Base-by-base conservation (phyloP, 2,113 vertebrate genomes). In the Anseranas semipalmata region DNA sequence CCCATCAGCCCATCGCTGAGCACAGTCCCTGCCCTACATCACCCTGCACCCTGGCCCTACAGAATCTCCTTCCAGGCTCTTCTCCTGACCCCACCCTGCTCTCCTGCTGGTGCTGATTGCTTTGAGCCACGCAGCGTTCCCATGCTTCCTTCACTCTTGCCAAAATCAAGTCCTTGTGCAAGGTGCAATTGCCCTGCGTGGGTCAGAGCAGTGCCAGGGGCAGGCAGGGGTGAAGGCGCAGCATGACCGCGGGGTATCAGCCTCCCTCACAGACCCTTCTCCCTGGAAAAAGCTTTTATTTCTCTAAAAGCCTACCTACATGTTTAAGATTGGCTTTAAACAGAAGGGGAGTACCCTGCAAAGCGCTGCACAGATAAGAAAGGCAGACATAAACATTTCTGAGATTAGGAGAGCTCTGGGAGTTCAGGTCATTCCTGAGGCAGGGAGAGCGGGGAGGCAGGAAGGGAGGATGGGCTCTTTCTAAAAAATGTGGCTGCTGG, bases 161-260 rank as follows among this genome's bases (percentile, higher is more conserved):
- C 56, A 74, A 52, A 52, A 52, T 32, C 11, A n/a, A 68, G n/a
- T 7, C 24, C 8, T 55, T 10, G 53, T 5, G 30, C n/a, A 24
- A 48, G n/a, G 46, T 28, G 18, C 9, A 3, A 28, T 1, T 1
- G 15, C 75, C 50, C 41, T 2, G 0, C 1, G 0, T 17, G 39
- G 9, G 7, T 43, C 48, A 20, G 35, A 5, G 39, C 65, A 48
- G 37, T 17, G 45, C 33, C 28, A 9, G 43, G 12, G 65, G 21
- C 25, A 11, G 70, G 53, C 28, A 50, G 33, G 16, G 62, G 11
- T 16, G 28, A 46, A 30, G 13, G 39, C 9, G 20, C 52, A 24
- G n/a, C 1, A 0, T 7, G 8, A 27, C 27, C 35, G 19, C 10
- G 6, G 28, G 7, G 10, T 41, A n/a, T 55, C 45, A 59, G 5